Conservation (phyloP, 2,113 vertebrate species). For the Patagioenas fasciata region DNA sequence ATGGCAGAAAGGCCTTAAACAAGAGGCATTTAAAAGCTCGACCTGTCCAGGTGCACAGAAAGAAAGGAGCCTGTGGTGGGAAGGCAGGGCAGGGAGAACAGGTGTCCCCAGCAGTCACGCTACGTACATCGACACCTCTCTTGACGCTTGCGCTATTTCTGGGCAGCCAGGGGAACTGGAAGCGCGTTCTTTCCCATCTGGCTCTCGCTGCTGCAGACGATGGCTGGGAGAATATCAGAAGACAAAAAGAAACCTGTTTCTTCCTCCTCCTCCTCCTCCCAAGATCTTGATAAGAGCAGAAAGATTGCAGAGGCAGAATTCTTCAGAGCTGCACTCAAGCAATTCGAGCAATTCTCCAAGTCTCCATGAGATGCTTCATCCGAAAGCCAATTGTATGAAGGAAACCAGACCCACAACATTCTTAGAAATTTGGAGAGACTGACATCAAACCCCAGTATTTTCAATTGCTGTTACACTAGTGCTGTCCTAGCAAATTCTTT, state of each 20-base stretch:
- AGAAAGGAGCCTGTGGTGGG: not conserved
- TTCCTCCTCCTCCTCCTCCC: not conserved
- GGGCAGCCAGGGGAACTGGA: not conserved
- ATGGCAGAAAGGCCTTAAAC: not conserved
- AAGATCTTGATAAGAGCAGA: not conserved
- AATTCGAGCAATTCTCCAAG: too few relatives aligned
- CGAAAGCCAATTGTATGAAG: not conserved
- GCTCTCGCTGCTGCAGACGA: not conserved
- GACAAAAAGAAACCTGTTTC: not conserved
- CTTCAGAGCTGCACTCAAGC: not conserved
- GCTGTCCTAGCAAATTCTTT: fast-evolving
- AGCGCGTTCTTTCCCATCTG: not conserved
- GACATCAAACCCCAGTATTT: not conserved
- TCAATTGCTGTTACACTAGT: not conserved
- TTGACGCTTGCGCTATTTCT: too few relatives aligned
- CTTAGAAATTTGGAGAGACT: not conserved
- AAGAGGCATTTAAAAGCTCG: not conserved
- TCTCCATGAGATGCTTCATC: not conserved
- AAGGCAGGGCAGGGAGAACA: not conserved
- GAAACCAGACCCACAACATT: fast-evolving
- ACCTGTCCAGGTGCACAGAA: not conserved
- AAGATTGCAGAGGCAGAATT: not conserved
- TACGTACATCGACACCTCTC: not conserved
- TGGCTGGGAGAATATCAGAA: not conserved
- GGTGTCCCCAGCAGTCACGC: not conserved